These are phyloP conservation scores for Tiphia femorata DNA, from an alignment of 2,888 invertebrate genomes.

Conservation along the genomic window DNA sequence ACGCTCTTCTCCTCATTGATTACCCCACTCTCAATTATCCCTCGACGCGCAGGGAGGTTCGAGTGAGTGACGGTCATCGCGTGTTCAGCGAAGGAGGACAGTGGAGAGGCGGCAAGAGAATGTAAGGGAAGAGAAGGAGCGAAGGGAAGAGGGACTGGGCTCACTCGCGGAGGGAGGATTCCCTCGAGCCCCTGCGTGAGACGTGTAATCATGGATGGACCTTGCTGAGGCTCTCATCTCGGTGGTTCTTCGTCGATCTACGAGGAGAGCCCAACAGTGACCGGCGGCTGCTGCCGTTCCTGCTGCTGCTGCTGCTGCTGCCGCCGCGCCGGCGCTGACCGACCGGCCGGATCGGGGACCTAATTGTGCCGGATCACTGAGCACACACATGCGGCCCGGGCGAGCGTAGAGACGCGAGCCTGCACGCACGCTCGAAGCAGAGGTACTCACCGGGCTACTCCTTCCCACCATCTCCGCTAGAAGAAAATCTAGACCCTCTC, in stretches of 20 bases:
- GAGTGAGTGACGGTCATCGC: background rate
- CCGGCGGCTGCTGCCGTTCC: background rate
- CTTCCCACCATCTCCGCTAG: too few species aligned
- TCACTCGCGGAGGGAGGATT: conserved; percentile 3
- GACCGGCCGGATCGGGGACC: background rate
- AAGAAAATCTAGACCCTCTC: too few species aligned
- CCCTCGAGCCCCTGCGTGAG: background rate
- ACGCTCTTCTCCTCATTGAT: too few species aligned
- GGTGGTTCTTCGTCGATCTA: background rate
- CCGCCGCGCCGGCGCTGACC: background rate
- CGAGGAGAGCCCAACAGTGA: background rate
- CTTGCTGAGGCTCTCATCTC: background rate
- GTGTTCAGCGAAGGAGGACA: background rate
- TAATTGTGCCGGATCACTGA: background rate
- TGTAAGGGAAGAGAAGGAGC: conserved; percentile 9
- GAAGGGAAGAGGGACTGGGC: conserved; percentile 4
- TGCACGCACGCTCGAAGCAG: background rate
- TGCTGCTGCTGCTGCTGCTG: background rate
- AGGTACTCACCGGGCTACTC: too few species aligned
- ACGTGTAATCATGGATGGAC: background rate
- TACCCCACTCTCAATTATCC: too few species aligned
- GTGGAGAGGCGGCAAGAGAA: too few species aligned
- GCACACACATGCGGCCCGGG: too few species aligned
- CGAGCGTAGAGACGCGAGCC: background rate
- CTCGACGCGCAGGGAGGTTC: conserved; percentile 26